phyloP scores from a whole-genome alignment of 1,140 invertebrate genomes.

The Elysia chlorotica region DNA sequence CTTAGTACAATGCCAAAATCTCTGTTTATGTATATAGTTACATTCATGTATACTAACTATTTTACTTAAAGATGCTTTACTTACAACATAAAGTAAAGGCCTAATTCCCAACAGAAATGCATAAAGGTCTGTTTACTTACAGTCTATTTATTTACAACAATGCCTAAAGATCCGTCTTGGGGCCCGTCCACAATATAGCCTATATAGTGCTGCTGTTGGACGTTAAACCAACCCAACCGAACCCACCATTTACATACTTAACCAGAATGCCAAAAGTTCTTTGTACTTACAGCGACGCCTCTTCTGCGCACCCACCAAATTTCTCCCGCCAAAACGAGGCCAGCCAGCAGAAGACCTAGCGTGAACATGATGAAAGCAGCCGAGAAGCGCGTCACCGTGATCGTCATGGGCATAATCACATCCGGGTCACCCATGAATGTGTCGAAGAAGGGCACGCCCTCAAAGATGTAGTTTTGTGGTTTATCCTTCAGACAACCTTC shows the following conservation, averaged over 20 bases:
- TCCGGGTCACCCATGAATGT: conserved; percentile 23
- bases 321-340: conserved; percentile 18
- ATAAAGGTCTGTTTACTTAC: neutral
- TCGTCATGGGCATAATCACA: conserved; percentile 6
- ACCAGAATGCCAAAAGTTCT: neutral
- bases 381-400: conserved; percentile 27
- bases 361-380: conserved; percentile 24
- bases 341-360: conserved; percentile 19
- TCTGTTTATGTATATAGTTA: too few species aligned
- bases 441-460: conserved; percentile 29
- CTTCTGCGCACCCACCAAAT: conserved; percentile 20
- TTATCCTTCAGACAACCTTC: conserved; percentile 17
- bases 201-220: neutral
- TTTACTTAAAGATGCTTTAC: too few species aligned
- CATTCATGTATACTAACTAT: too few species aligned
- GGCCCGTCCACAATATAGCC: neutral
- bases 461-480: conserved; percentile 20
- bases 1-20: too few species aligned
- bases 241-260: neutral
- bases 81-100: too few species aligned
- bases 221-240: neutral
- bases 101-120: neutral
- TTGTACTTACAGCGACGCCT: conserved; percentile 23
- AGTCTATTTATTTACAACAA: neutral
- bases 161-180: neutral